A percentile compares a stretch with the other conserved stretches of the same genome.
These are phyloP conservation scores for Sebastes trivittatus DNA, from an alignment of 2,797 vertebrate species.

Conservation along the genomic window DNA sequence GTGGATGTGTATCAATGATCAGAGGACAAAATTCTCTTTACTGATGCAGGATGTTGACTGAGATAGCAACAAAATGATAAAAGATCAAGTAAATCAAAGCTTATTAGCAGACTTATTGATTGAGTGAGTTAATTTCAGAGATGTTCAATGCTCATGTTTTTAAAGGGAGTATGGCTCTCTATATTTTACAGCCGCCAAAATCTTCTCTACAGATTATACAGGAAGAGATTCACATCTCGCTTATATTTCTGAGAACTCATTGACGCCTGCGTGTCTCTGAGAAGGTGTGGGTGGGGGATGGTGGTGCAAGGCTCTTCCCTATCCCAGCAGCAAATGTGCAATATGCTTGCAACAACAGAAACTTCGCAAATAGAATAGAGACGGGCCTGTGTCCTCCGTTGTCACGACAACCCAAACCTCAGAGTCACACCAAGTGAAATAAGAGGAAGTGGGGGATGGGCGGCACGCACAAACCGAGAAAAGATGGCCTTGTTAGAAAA, in stretches of 20 bases:
- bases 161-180: background rate
- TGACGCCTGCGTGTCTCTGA: slow-evolving; percentile 42
- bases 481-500: slow-evolving; percentile 39
- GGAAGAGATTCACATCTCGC: slow-evolving; percentile 39
- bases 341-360: slow-evolving; percentile 78
- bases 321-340: slow-evolving; percentile 65
- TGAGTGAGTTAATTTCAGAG: background rate
- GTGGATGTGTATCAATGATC: background rate
- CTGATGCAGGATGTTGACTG: background rate
- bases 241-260: slow-evolving; percentile 60
- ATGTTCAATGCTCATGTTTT: background rate
- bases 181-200: background rate
- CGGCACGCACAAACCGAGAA: slow-evolving; percentile 52
- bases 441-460: slow-evolving; percentile 84
- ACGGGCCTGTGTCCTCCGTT: slow-evolving; percentile 72
- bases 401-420: slow-evolving; percentile 84
- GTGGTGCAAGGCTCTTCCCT: slow-evolving; percentile 48
- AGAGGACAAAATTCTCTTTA: background rate
- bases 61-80: background rate
- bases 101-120: background rate
- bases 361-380: slow-evolving; percentile 68
- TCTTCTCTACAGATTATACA: slow-evolving; percentile 18
- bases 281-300: slow-evolving; percentile 58
- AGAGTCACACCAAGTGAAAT: slow-evolving; percentile 75
- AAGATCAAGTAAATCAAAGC: background rate